Percentiles rank a stretch among this genome's conserved stretches.
Evolutionary conservation across 2,797 vertebrate species (phyloP).

Genomic region (Tapirus indicus): DNA sequence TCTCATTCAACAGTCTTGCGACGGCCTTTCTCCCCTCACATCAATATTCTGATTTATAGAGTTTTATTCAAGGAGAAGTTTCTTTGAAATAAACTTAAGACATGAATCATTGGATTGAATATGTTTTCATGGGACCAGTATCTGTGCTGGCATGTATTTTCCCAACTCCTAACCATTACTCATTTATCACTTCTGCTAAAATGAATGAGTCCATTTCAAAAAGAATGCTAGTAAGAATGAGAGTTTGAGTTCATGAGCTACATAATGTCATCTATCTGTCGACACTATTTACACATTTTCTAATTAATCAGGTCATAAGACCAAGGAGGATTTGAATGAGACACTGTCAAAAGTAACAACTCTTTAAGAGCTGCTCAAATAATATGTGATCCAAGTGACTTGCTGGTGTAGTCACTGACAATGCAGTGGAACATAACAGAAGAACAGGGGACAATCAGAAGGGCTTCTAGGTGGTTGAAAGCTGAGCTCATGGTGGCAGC

Average conservation of each 20-base stretch:
- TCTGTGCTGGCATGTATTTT: neutral
- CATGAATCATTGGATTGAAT: neutral
- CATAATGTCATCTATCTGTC: neutral
- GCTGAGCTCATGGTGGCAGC: neutral
- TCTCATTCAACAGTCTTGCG: neutral
- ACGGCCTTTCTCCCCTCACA: neutral
- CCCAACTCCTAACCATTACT: neutral
- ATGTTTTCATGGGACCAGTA: neutral
- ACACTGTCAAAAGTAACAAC: neutral
- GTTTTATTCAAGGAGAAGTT: neutral
- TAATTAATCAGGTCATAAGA: conserved; percentile 23
- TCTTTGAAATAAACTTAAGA: neutral
- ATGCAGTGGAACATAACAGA: neutral
- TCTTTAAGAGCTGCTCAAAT: neutral
- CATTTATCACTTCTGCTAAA: conserved; percentile 20
- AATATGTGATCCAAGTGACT: neutral
- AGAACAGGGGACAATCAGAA: neutral
- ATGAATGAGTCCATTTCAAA: conserved; percentile 18
- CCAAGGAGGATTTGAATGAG: conserved; percentile 15
- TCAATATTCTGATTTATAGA: neutral
- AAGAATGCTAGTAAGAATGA: conserved; percentile 1
- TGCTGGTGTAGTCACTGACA: neutral
- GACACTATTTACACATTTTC: conserved; percentile 21
- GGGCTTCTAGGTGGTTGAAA: neutral
- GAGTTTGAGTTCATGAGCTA: conserved; percentile 1